These are phyloP conservation scores for Schizotus pectinicornis DNA, from an alignment of 2,888 invertebrate genomes.

Conservation along the genomic window DNA sequence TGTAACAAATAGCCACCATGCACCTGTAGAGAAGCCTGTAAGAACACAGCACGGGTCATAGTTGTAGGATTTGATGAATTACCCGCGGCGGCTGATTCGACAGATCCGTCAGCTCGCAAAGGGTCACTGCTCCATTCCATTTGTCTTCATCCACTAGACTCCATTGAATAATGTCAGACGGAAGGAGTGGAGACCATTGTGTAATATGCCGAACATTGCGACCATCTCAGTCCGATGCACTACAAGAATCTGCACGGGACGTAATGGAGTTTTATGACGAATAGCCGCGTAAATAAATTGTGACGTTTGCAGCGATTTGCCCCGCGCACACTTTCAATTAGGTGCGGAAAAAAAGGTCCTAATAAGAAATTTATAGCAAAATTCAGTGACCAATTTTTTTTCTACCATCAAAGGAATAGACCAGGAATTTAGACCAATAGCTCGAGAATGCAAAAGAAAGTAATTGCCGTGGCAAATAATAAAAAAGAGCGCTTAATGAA, in stretches of 20 bases:
- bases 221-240: constrained; percentile 6
- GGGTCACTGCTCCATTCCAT: constrained; percentile 44
- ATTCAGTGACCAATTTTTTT: background rate
- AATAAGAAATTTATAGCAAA: background rate
- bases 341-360: background rate
- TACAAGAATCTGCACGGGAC: constrained; percentile 1
- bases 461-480: too few relatives aligned
- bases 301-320: background rate
- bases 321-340: background rate
- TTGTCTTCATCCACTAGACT: constrained; percentile 43
- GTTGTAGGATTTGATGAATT: constrained; percentile 37
- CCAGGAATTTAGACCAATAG: too few relatives aligned
- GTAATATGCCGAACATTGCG: constrained; percentile 26
- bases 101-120: constrained; percentile 39
- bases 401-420: too few relatives aligned
- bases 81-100: constrained; percentile 39
- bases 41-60: constrained; percentile 15
- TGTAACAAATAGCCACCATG: constrained; percentile 19
- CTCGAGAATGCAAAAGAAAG: too few relatives aligned
- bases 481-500: too few relatives aligned
- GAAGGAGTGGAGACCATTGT: constrained; percentile 33
- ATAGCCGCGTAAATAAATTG: constrained; percentile 2
- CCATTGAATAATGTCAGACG: constrained; percentile 38
- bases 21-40: constrained; percentile 24
- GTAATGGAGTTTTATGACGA: background rate